Base-by-base conservation (phyloP, 2,888 invertebrate species). In the Anarsia innoxiella region DNA sequence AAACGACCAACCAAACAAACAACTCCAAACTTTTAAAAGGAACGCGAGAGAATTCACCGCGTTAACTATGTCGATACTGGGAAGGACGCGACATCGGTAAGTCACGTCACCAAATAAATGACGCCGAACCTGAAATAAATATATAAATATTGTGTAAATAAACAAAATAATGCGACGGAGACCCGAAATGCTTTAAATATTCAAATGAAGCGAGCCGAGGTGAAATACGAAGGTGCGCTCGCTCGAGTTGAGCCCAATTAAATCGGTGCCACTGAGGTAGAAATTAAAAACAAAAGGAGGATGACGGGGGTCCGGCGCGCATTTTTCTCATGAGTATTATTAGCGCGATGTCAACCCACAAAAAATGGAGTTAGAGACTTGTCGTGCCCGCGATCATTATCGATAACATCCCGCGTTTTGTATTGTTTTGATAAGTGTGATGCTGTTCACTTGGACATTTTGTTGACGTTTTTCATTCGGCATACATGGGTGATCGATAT, bases 181-280 rank as follows among this genome's bases (percentile, higher is more conserved):
- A 72, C 66, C 77, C 80, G 67, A 80, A 84, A 84, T 80, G 80
- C 76, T 82, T 83, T 80, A 82, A 83, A 83, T 84, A 84, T 84
- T 84, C 79, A 84, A 84, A 84, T 84, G 83, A 83, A 83, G 72
- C 78, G 74, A 79, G 78, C 67, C 70, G 77, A 78, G 75, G 80
- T 82, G 80, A 84, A 82, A 82, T 84, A 84, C 82, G 80, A 71
- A 82, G 83, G 83, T 79, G 79, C 82, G 73, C 79, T 72, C 73
- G 79, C 64, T 71, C 78, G 82, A 78, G 76, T 72, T 77, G 80
- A 76, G 80, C 68, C 84, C 84, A 84, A 84, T 84, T 84, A 83
- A 84, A 84, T 80, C 75, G 80, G 78, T 84, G 84, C 84, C 84
- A 84, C 83, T 83, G 84, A 83, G 84, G 83, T 83, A 82, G 84